Evolutionary conservation across 2,888 invertebrate species (phyloP).

Genomic region (Aethes cnicana): DNA sequence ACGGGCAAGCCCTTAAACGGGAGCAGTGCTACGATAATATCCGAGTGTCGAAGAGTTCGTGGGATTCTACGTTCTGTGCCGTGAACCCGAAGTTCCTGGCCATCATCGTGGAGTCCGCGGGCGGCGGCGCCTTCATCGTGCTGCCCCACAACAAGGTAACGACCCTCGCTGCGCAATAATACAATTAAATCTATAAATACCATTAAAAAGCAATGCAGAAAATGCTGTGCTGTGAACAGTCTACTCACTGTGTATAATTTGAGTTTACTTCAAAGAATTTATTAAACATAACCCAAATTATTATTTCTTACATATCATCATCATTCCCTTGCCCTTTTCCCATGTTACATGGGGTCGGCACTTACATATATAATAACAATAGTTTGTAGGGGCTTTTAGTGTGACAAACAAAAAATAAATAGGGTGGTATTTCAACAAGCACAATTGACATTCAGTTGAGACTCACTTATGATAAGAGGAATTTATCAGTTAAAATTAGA

Average conservation of each 20-base stretch:
- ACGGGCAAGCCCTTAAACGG: constrained; percentile 93
- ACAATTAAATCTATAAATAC: constrained; percentile 29
- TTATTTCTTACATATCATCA: no score
- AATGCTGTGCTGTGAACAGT: constrained; percentile 10
- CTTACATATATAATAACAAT: no score
- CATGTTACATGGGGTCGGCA: no score
- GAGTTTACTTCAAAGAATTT: no score
- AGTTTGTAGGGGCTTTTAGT: no score
- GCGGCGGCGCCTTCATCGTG: constrained; percentile 97
- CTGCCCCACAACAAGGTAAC: constrained; percentile 95
- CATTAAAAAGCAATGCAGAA: constrained; percentile 13
- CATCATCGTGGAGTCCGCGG: constrained; percentile 97
- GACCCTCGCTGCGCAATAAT: constrained; percentile 17
- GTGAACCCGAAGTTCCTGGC: constrained; percentile 99
- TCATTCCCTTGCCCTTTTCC: no score
- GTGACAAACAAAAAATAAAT: no score
- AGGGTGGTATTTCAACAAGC: no score
- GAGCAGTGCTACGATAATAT: constrained; percentile 99
- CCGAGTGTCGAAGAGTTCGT: constrained; percentile 97
- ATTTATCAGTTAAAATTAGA: no score
- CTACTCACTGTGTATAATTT: neutral
- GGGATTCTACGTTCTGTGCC: constrained; percentile 99
- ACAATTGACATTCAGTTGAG: no score
- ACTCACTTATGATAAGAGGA: no score
- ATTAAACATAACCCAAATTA: no score